Evolutionary conservation across 2,888 invertebrate species (phyloP).

Genomic region (Aromia moschata): DNA sequence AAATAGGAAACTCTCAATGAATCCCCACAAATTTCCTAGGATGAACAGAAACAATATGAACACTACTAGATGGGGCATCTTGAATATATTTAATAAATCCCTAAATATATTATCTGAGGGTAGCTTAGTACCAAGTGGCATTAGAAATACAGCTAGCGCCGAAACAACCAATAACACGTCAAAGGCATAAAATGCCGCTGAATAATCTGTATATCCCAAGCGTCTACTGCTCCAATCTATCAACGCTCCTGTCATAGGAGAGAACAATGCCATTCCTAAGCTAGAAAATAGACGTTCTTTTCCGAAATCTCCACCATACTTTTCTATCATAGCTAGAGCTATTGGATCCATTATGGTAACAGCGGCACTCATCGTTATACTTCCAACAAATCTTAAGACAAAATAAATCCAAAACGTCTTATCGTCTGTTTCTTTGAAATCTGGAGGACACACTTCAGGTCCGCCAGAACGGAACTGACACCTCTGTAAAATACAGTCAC

Average conservation of each 20-base stretch:
- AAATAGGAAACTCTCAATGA: conserved; percentile 89
- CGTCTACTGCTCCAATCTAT: conserved; percentile 76
- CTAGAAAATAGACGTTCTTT: conserved; percentile 82
- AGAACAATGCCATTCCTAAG: conserved; percentile 84
- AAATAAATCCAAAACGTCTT: conserved; percentile 87
- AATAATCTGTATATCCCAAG: conserved; percentile 82
- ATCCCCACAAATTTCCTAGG: conserved; percentile 88
- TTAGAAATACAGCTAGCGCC: conserved; percentile 76
- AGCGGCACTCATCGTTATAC: conserved; percentile 84
- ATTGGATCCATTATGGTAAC: conserved; percentile 91
- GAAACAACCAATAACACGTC: conserved; percentile 78
- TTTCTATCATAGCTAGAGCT: conserved; percentile 85
- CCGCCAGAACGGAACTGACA: conserved; percentile 80
- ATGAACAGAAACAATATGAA: conserved; percentile 85
- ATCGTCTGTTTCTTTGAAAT: conserved; percentile 80
- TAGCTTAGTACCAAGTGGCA: conserved; percentile 81
- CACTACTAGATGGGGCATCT: conserved; percentile 80
- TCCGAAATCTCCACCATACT: conserved; percentile 84
- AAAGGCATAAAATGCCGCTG: conserved; percentile 87
- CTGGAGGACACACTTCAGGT: conserved; percentile 81
- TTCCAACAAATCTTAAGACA: conserved; percentile 79
- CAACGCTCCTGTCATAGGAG: conserved; percentile 80
- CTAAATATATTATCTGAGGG: conserved; percentile 81
- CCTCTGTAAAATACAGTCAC: conserved; percentile 80
- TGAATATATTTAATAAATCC: conserved; percentile 78